Conservation (phyloP, 2,113 vertebrate genomes). For the Lepus americanus region DNA sequence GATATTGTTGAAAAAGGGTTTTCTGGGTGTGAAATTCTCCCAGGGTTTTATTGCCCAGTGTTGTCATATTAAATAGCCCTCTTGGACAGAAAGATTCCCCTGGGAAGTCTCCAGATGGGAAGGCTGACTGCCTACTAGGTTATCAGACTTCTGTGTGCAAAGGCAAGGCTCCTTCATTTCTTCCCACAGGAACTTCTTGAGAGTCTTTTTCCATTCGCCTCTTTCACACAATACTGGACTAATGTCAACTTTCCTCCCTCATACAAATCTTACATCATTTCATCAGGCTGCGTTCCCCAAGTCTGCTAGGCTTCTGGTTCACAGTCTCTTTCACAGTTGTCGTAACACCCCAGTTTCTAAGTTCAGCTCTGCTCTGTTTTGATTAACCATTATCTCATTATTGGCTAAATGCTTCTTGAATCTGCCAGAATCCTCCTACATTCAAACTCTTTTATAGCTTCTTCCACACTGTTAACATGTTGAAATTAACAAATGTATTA, state of each 20-base stretch:
- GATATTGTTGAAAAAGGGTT: too few species aligned
- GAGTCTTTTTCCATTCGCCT: not conserved
- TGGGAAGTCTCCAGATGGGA: too few species aligned
- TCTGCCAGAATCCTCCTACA: not conserved
- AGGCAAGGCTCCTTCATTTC: too few species aligned
- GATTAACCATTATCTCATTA: not conserved
- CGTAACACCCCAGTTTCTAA: not conserved
- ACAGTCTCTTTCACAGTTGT: not conserved
- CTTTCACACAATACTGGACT: too few species aligned
- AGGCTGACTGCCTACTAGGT: too few species aligned
- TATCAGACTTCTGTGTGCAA: too few species aligned
- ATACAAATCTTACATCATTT: not conserved
- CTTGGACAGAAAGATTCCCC: too few species aligned
- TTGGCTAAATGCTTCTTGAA: not conserved
- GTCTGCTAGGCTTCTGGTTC: not conserved
- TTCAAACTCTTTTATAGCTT: not conserved
- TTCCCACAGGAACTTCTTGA: too few species aligned
- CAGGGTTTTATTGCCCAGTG: too few species aligned
- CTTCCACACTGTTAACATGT: not conserved
- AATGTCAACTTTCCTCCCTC: too few species aligned
- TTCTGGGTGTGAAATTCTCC: too few species aligned
- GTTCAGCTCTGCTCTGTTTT: not conserved
- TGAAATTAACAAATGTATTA: slow-evolving; percentile 4
- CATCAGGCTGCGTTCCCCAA: not conserved
- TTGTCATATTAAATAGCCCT: too few species aligned